Percentiles rank a stretch among this genome's conserved stretches.
Conservation (phyloP, 2,888 invertebrate species). For the Pimpla rufipes region DNA sequence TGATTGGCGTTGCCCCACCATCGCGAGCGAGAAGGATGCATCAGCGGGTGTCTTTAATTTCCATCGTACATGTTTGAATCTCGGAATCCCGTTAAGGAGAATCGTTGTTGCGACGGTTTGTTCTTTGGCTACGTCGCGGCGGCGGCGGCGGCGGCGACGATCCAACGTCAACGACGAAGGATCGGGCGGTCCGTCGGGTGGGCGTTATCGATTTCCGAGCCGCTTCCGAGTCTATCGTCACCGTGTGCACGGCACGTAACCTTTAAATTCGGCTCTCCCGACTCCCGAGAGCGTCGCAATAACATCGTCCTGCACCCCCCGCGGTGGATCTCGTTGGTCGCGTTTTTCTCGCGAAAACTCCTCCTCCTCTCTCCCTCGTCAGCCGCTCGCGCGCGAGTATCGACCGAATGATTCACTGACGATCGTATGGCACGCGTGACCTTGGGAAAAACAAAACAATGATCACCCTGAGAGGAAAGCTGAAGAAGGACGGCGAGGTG, state of each 20-base stretch:
- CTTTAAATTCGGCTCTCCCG: conserved; percentile 30
- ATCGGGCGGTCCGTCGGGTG: conserved; percentile 20
- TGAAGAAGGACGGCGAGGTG: conserved; percentile 88
- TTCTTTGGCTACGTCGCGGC: background rate
- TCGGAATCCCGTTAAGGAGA: background rate
- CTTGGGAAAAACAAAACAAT: conserved; percentile 83
- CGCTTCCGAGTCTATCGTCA: too few species aligned
- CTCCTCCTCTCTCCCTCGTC: background rate
- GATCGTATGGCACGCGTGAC: conserved; percentile 43
- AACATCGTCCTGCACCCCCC: too few species aligned
- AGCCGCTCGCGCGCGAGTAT: background rate
- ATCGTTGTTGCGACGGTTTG: conserved; percentile 5
- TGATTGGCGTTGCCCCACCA: conserved; percentile 38
- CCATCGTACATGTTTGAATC: conserved; percentile 61
- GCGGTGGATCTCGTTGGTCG: too few species aligned
- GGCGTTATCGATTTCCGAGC: background rate
- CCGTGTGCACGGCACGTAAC: conserved; percentile 27
- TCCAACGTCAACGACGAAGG: conserved; percentile 26
- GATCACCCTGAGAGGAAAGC: conserved; percentile 91
- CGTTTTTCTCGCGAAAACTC: background rate
- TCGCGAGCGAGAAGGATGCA: conserved; percentile 28
- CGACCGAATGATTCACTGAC: background rate
- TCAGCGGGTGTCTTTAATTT: conserved; percentile 48
- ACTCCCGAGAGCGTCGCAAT: conserved; percentile 11
- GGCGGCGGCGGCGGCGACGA: background rate